Conservation (phyloP, 2,888 invertebrate species). For the Plusia festucae region DNA sequence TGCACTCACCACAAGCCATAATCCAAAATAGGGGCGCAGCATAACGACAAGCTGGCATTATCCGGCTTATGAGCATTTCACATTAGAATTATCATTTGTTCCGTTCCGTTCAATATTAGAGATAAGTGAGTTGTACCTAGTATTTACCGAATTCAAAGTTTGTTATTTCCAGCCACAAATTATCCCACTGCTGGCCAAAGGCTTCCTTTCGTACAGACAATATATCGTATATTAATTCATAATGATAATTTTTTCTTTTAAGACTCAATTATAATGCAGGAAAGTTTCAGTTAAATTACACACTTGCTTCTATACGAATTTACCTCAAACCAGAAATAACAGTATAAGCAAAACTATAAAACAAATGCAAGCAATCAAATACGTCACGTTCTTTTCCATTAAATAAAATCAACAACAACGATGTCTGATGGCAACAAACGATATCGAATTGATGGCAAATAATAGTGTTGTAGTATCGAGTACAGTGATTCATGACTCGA, state of each 20-base stretch:
- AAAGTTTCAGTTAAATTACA: no score
- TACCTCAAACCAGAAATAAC: no score
- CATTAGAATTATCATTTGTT: constrained; percentile 2
- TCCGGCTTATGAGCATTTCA: not conserved
- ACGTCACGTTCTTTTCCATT: no score
- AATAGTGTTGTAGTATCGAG: not conserved
- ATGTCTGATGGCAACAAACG: constrained; percentile 8
- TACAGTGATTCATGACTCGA: constrained; percentile 27
- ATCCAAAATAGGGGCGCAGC: not conserved
- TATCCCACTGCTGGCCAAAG: not conserved
- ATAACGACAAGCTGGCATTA: constrained; percentile 1
- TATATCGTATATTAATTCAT: no score
- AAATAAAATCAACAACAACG: not conserved
- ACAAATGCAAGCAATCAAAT: not conserved
- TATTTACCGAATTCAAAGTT: not conserved
- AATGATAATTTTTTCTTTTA: no score
- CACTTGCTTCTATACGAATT: no score
- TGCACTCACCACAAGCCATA: not conserved
- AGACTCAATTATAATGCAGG: no score
- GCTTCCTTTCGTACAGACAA: not conserved
- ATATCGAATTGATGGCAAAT: constrained; percentile 2
- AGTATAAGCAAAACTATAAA: not conserved
- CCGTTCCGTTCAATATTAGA: not conserved
- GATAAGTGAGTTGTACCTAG: not conserved
- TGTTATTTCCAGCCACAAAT: not conserved